Base-by-base conservation (phyloP, 2,113 vertebrate species). In the Pelusios castaneus region DNA sequence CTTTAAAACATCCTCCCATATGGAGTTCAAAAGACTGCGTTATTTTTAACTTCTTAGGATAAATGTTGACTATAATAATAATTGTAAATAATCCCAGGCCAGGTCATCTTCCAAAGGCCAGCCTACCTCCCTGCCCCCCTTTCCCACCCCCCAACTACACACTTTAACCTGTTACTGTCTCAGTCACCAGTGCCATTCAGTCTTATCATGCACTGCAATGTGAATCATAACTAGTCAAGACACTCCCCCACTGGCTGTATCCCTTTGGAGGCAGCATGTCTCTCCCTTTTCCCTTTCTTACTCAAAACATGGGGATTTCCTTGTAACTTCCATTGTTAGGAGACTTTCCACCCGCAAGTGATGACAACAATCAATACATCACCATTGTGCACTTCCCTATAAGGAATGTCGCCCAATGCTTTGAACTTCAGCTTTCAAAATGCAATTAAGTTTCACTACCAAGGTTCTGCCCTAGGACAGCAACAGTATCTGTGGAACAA, bases 401-500 rank as follows among this genome's bases (percentile, higher is more conserved):
- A 67, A 81, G 83, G 63, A 87, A 78, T 1, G 27, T 55, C 87
- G 77, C 10, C 75, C 75, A 84, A 88, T 60, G 70, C 58, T 84
- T 82, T 91, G 84, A 87, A 75, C 22, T 96, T 75, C n/a, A 92
- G 55, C 63, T 95, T 86, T 88, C 67, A 55, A 51, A 76, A 82
- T 58, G 51, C 67, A 90, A n/a, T 70, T 89, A 83, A 81, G 13
- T 85, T 94, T 55, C 67, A 89, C 58, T 82, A 84, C 58, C 73
- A 79, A 24, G 63, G n/a, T 34, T 7, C 2, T 5, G 49, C 86
- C 31, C 54, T 94, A 84, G 75, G 80, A 90, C 91, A 84, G 73
- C 90, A 96, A 91, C 85, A 80, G 63, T 29, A 73, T n/a, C 58
- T 90, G 83, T 86, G 92, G 95, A 94, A 90, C 87, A 88, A 63